A percentile compares a stretch with the other conserved stretches of the same genome.
phyloP scores from a whole-genome alignment of 1,140 invertebrate genomes.

The Drosophila malerkotliana region DNA sequence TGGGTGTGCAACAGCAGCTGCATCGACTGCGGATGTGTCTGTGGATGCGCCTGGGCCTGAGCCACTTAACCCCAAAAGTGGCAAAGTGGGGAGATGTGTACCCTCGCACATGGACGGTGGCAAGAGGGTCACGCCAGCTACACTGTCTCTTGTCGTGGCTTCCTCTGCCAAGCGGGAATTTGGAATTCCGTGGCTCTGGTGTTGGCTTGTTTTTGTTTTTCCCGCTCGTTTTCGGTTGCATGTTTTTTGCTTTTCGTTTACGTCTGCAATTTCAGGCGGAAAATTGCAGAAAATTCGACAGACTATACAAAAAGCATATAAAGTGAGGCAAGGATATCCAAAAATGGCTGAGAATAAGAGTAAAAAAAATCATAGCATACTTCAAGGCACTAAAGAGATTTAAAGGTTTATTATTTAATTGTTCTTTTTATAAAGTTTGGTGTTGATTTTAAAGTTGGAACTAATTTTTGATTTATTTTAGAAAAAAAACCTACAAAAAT shows the following conservation, averaged over 20 bases:
- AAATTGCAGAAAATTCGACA: slow-evolving; percentile 66
- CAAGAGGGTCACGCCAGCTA: slow-evolving; percentile 27
- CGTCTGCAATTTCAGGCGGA: slow-evolving; percentile 72
- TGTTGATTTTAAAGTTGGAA: too few species aligned
- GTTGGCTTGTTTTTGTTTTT: slow-evolving; percentile 38
- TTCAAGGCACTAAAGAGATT: not conserved
- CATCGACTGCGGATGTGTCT: slow-evolving; percentile 38
- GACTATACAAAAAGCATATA: slow-evolving; percentile 19
- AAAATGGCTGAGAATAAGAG: not conserved
- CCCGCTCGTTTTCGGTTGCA: slow-evolving; percentile 4
- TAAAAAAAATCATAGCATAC: not conserved
- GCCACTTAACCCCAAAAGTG: slow-evolving; percentile 68
- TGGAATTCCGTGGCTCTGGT: slow-evolving; percentile 24
- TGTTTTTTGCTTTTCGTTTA: slow-evolving; percentile 39
- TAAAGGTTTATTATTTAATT: not conserved
- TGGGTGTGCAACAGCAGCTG: slow-evolving; percentile 32
- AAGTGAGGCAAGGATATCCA: slow-evolving; percentile 1
- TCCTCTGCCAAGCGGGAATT: slow-evolving; percentile 36
- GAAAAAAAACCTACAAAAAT: not conserved
- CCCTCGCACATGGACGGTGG: slow-evolving; percentile 6
- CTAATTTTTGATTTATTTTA: too few species aligned
- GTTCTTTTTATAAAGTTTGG: too few species aligned
- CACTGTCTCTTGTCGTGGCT: slow-evolving; percentile 17
- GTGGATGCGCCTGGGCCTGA: slow-evolving; percentile 38
- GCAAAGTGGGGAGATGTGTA: not conserved